These are phyloP conservation scores for Drosophila parvula DNA, from an alignment of 1,140 invertebrate species.

Conservation along the genomic window DNA sequence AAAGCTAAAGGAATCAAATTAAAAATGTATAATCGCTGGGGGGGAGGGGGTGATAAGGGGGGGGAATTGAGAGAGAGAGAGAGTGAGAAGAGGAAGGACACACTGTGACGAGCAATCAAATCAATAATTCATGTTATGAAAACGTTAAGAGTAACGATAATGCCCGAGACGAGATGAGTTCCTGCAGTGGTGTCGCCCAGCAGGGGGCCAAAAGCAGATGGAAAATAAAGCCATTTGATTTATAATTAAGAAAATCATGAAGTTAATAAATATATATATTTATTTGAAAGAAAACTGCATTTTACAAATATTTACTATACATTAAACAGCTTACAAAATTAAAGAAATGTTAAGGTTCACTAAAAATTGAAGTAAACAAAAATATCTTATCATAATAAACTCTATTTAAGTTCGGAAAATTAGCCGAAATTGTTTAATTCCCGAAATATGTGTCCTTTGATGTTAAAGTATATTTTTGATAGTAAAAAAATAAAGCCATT, in stretches of 20 bases:
- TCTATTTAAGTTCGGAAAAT: neutral
- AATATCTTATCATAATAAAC: neutral
- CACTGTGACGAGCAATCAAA: conserved; percentile 68
- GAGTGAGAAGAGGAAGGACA: neutral
- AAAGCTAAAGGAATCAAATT: conserved; percentile 72
- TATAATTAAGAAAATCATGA: no score
- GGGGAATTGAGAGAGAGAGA: neutral
- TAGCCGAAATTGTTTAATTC: neutral
- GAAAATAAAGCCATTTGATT: no score
- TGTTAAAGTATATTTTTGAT: neutral
- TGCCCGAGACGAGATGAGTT: conserved; percentile 42
- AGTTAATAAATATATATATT: no score
- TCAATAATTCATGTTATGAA: conserved; percentile 80
- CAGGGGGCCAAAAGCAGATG: neutral
- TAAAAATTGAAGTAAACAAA: neutral
- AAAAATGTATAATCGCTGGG: conserved; percentile 79
- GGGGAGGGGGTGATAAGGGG: conserved; percentile 30
- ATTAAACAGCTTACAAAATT: neutral
- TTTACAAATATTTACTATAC: neutral
- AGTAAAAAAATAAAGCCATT: no score
- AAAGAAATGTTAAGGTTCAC: neutral
- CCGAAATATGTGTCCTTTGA: neutral
- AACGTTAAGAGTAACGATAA: conserved; percentile 68
- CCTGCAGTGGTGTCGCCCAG: conserved; percentile 10
- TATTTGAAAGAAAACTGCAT: no score